Conservation (phyloP, 2,113 vertebrate species). For the Grantiella picta region DNA sequence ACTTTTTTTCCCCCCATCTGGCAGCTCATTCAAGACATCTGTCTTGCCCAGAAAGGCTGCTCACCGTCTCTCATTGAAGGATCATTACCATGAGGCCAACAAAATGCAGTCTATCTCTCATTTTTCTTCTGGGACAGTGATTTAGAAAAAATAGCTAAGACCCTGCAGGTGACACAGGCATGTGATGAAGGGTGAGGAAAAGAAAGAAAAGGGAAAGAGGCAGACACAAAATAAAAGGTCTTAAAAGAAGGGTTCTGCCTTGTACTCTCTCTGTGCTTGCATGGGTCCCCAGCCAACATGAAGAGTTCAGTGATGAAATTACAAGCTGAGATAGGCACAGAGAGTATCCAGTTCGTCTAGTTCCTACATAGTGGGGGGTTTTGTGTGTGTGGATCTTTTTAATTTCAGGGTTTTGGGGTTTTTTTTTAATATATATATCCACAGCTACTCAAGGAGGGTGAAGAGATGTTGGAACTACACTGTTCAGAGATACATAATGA, state of each 20-base stretch:
- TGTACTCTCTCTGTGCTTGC: not conserved
- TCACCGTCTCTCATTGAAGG: not conserved
- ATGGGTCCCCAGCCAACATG: not conserved
- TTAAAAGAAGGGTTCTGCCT: not conserved
- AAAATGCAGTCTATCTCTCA: not conserved
- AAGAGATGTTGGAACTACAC: not conserved
- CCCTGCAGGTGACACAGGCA: not conserved
- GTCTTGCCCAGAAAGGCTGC: not conserved
- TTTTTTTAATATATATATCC: too few relatives aligned
- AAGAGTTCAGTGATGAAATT: not conserved
- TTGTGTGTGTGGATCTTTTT: not conserved
- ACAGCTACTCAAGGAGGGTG: not conserved
- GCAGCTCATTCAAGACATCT: not conserved
- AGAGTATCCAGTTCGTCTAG: not conserved
- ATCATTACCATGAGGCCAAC: not conserved
- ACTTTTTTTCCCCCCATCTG: not conserved
- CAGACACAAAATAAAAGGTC: not conserved
- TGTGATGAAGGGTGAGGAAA: not conserved
- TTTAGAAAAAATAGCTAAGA: not conserved
- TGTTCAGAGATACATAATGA: not conserved
- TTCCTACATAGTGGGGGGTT: fast-evolving
- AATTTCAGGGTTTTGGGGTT: not conserved
- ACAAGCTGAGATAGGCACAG: not conserved
- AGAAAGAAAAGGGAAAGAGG: not conserved
- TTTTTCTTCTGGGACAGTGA: not conserved